Evolutionary conservation across 2,113 vertebrate species (phyloP).

Genomic region (Dipodomys spectabilis): DNA sequence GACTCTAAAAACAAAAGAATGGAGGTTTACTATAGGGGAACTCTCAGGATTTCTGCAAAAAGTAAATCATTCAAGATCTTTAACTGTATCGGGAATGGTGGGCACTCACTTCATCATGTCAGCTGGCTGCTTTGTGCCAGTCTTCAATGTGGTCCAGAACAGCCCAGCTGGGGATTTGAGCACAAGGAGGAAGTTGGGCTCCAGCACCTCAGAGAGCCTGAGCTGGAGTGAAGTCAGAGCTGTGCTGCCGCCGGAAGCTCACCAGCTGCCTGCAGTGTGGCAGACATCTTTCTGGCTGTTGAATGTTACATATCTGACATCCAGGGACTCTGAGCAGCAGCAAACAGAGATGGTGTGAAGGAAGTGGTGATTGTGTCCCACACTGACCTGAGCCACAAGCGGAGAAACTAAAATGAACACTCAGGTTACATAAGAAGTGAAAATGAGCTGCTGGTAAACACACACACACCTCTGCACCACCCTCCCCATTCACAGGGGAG

Average conservation of each 20-base stretch:
- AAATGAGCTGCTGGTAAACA: background rate
- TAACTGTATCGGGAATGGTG: background rate
- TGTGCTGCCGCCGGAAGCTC: background rate
- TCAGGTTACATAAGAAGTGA: no score
- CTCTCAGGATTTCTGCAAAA: background rate
- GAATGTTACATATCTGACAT: no score
- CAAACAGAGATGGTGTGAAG: background rate
- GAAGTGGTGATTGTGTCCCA: background rate
- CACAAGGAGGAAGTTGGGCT: background rate
- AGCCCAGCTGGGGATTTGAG: background rate
- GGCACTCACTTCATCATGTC: background rate
- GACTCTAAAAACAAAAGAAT: no score
- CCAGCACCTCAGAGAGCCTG: background rate
- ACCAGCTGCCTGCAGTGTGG: no score
- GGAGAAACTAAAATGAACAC: no score
- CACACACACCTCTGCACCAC: no score
- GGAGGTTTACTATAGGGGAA: background rate
- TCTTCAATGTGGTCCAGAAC: background rate
- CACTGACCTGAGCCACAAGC: background rate
- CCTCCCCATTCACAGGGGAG: background rate
- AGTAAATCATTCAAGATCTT: background rate
- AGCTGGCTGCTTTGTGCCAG: rapidly evolving
- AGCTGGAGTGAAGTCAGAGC: no score
- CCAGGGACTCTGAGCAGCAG: background rate
- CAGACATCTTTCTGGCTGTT: background rate